Base-by-base conservation (phyloP, 1,140 invertebrate species). In the Lepidurus apus region DNA sequence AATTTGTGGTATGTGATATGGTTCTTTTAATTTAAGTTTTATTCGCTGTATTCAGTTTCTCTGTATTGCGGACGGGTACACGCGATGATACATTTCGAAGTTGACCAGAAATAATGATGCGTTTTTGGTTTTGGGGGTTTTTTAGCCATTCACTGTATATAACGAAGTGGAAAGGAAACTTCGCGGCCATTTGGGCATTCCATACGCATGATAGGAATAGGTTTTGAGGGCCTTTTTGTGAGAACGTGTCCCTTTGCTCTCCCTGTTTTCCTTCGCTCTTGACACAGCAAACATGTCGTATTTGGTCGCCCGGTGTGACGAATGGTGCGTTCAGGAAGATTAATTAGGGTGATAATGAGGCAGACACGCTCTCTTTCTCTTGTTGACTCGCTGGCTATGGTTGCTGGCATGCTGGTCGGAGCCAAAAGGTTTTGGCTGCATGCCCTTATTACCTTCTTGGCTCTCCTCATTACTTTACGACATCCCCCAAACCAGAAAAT, bases 331-430 rank as follows among this genome's bases (percentile, higher is more conserved):
- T 65, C 53, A 65, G 53, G 3, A 65, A 65, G 53, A 65, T 65
- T 65, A 65, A 65, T 65, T 65, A 65, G 53, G 53, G 53, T 65
- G 53, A 65, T 65, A 65, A 65, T 65, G 21, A 65, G 53, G 53
- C 53, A 65, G 53, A 65, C 53, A 65, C 53, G 21, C 53, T 65
- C 53, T 65, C 53, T 65, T 65, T 65, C 53, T 17, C 53, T 65
- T 65, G 53, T 65, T 65, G 53, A 65, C 53, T 65, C 53, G 53
- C 53, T 65, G 17, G 53, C 17, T 65, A 65, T 65, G 53, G 53
- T 65, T 65, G n/a, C 53, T 65, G 17, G 53, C 53, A 34, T 34
- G 26, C 26, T 34, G 34, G 34, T 34, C 34, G 34, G 53, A 65
- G 21, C n/a, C 53, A 65, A 21, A 65, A 65, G 13, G 17, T 65